Evolutionary conservation across 2,888 invertebrate genomes (phyloP).

Genomic region (Stenurella melanura): DNA sequence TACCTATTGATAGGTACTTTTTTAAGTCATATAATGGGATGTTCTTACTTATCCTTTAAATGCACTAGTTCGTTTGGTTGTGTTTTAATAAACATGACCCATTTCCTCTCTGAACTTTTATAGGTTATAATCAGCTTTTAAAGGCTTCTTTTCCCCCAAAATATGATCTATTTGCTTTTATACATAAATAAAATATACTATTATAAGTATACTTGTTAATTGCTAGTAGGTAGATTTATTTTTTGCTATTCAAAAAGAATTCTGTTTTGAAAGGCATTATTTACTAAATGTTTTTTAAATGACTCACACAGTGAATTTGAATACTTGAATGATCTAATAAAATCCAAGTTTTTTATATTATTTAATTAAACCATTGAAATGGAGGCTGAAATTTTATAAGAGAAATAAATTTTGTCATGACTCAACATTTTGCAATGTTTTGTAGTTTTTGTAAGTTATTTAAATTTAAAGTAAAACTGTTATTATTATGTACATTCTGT

Average conservation of each 20-base stretch:
- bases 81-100: background rate
- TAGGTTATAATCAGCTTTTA: background rate
- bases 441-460: conserved; percentile 9
- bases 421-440: conserved; percentile 40
- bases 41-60: background rate
- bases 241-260: conserved; percentile 5
- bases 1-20: background rate
- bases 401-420: conserved; percentile 36
- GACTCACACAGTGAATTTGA: conserved; percentile 30
- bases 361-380: conserved; percentile 38
- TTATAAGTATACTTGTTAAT: background rate
- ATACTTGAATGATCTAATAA: conserved; percentile 41
- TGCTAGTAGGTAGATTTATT: background rate
- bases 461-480: conserved; percentile 23
- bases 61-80: background rate
- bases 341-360: conserved; percentile 25
- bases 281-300: conserved; percentile 25
- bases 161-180: no score
- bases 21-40: background rate
- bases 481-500: conserved; percentile 14
- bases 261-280: conserved; percentile 17
- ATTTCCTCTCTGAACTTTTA: background rate
- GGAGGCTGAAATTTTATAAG: conserved; percentile 35
- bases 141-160: background rate
- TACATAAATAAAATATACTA: no score